phyloP scores from a whole-genome alignment of 1,140 invertebrate genomes.

The Anthonomus grandis region DNA sequence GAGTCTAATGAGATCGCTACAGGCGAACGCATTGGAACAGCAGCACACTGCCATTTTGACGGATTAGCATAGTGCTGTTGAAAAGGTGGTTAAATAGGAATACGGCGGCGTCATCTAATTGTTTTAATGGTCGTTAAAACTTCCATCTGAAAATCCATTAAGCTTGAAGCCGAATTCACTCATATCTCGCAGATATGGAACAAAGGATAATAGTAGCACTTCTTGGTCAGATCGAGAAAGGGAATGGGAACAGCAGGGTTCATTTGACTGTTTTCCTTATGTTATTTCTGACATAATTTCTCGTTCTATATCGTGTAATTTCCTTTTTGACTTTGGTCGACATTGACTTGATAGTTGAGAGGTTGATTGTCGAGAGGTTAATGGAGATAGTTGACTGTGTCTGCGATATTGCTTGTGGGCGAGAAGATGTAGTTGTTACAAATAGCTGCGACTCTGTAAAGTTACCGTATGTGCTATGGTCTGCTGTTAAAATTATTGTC shows the following conservation, averaged over 20 bases:
- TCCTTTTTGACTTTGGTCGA: conserved; percentile 13
- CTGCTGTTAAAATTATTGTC: conserved; percentile 23
- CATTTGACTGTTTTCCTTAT: conserved; percentile 6
- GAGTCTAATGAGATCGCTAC: too few relatives aligned
- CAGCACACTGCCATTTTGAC: too few relatives aligned
- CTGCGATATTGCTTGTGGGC: too few relatives aligned
- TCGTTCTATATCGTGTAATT: too few relatives aligned
- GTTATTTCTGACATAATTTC: conserved; percentile 29
- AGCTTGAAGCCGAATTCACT: conserved; percentile 17
- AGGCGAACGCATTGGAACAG: neutral
- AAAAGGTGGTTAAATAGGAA: conserved; percentile 8
- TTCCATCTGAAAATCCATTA: conserved; percentile 22
- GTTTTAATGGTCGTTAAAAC: conserved; percentile 14
- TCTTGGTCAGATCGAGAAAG: conserved; percentile 14
- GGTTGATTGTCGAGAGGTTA: conserved; percentile 5
- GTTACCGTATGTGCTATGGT: neutral
- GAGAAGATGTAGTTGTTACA: too few relatives aligned
- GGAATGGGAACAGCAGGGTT: too few relatives aligned
- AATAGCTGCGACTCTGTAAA: conserved; percentile 8
- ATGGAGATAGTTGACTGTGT: neutral
- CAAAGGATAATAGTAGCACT: conserved; percentile 16
- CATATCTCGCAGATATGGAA: conserved; percentile 19
- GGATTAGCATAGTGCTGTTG: conserved; percentile 7
- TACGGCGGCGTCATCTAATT: too few relatives aligned
- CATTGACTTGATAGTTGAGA: too few relatives aligned